phyloP scores from a whole-genome alignment of 2,113 vertebrate species.

The Leptobrachium ailaonicum region DNA sequence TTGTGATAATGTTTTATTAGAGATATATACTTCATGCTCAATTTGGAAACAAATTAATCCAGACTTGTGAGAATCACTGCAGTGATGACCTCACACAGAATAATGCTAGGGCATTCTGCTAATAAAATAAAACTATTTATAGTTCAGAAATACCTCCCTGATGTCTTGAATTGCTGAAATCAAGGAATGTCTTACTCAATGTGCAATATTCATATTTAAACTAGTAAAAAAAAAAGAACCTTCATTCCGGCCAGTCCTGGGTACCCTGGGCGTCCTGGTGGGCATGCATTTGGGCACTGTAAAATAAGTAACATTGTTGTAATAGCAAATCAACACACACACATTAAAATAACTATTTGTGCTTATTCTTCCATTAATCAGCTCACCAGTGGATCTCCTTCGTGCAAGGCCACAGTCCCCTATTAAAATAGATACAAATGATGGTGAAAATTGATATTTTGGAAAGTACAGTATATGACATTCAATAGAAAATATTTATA shows the following conservation, averaged over 20 bases:
- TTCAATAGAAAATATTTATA: too few relatives aligned
- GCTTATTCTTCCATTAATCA: conserved; percentile 27
- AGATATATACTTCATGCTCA: too few relatives aligned
- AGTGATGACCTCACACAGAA: too few relatives aligned
- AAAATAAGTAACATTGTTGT: conserved; percentile 50
- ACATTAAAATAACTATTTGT: not conserved
- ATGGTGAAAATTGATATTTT: too few relatives aligned
- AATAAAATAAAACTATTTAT: too few relatives aligned
- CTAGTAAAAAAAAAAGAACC: conserved; percentile 60
- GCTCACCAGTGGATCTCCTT: conserved; percentile 75
- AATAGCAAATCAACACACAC: not conserved
- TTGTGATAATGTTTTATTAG: too few relatives aligned
- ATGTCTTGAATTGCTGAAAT: too few relatives aligned
- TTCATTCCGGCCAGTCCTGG: conserved; percentile 95
- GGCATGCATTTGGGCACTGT: conserved; percentile 89
- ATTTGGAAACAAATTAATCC: too few relatives aligned
- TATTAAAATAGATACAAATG: conserved; percentile 53
- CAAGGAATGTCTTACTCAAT: not conserved
- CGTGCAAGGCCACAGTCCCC: conserved; percentile 73
- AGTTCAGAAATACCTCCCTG: too few relatives aligned
- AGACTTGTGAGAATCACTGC: too few relatives aligned
- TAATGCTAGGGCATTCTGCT: too few relatives aligned
- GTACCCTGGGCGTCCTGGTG: conserved; percentile 82
- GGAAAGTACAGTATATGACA: too few relatives aligned
- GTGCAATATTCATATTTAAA: not conserved